Evolutionary conservation across 2,113 vertebrate species (phyloP).

Genomic region (Lampris incognitus): DNA sequence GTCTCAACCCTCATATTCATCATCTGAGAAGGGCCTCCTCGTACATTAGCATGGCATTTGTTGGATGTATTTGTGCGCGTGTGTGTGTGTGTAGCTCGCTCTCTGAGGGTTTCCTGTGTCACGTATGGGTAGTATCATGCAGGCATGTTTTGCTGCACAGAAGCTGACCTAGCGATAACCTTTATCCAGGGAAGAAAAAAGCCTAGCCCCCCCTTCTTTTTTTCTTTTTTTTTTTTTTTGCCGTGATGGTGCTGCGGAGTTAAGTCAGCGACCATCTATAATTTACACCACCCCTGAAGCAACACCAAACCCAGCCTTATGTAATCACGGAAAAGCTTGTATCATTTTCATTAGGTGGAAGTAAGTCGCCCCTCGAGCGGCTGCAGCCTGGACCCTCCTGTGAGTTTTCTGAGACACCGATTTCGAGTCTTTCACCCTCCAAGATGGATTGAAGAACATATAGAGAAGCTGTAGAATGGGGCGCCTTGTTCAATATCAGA

Average conservation of each 20-base stretch:
- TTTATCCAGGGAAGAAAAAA: slow-evolving; percentile 6
- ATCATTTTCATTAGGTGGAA: slow-evolving; percentile 12
- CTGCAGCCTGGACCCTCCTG: slow-evolving; percentile 10
- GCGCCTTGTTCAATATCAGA: neutral
- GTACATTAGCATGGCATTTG: neutral
- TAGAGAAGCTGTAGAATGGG: slow-evolving; percentile 10
- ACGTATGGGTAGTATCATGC: slow-evolving; percentile 18
- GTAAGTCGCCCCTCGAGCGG: slow-evolving; percentile 6
- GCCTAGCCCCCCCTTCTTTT: no score
- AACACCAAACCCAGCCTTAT: slow-evolving; percentile 47
- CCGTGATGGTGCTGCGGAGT: slow-evolving; percentile 13
- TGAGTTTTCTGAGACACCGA: slow-evolving; percentile 7
- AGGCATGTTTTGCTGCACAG: neutral
- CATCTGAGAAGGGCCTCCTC: slow-evolving; percentile 27
- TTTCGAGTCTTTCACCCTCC: slow-evolving; percentile 5
- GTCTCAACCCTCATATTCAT: slow-evolving; percentile 4
- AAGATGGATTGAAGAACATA: slow-evolving; percentile 29
- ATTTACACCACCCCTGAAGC: slow-evolving; percentile 40
- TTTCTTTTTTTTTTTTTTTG: neutral
- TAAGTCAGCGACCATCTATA: slow-evolving; percentile 40
- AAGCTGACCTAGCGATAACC: slow-evolving; percentile 44
- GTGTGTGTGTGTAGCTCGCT: neutral
- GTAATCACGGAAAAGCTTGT: slow-evolving; percentile 40
- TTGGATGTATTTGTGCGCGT: neutral
- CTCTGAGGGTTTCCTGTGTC: slow-evolving; percentile 40